Evolutionary conservation across 2,113 vertebrate genomes (phyloP).

Genomic region (Cryptoleucopteryx plumbea): DNA sequence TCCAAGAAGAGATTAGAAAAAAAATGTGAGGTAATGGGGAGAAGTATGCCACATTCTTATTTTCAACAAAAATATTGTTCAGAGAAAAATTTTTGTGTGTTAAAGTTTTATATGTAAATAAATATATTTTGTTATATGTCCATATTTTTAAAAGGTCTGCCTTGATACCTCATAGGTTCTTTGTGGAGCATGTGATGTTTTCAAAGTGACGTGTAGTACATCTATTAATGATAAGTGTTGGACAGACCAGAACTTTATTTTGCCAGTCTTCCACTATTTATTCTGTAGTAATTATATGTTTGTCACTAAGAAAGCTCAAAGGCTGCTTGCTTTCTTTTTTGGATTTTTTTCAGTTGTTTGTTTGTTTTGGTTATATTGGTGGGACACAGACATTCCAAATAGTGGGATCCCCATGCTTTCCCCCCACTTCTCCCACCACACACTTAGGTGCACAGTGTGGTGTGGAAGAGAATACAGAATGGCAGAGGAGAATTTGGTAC

Average conservation of each 20-base stretch:
- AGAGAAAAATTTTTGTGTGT: not conserved
- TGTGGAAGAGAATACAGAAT: not conserved
- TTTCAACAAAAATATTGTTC: not conserved
- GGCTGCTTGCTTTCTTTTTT: not conserved
- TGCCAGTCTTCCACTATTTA: not conserved
- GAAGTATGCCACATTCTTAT: not conserved
- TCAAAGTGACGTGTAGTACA: not conserved
- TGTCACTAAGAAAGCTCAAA: not conserved
- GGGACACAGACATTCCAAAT: not conserved
- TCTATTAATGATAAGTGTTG: not conserved
- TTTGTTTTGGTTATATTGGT: not conserved
- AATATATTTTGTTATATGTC: not conserved
- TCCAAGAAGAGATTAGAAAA: not conserved
- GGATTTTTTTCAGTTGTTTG: not conserved
- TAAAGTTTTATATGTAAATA: not conserved
- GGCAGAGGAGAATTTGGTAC: not conserved
- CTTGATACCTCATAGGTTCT: not conserved
- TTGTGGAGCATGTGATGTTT: not conserved
- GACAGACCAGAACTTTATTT: not conserved
- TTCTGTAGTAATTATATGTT: not conserved
- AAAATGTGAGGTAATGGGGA: not conserved
- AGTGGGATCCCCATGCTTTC: not conserved
- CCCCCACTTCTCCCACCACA: not conserved
- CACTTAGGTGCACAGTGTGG: not conserved
- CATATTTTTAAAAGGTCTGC: not conserved